phyloP scores from a whole-genome alignment of 2,797 vertebrate genomes.

The Cuculus canorus region DNA sequence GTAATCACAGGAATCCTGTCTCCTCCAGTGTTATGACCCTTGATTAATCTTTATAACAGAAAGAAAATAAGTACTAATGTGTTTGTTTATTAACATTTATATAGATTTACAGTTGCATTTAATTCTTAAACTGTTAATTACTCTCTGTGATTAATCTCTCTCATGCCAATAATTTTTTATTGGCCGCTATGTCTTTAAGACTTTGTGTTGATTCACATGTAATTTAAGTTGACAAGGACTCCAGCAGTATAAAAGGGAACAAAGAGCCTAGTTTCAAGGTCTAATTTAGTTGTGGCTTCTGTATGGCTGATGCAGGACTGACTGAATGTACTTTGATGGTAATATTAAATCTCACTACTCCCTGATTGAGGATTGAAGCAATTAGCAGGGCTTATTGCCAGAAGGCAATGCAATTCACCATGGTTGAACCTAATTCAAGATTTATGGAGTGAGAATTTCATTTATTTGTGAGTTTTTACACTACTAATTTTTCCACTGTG shows the following conservation, averaged over 20 bases:
- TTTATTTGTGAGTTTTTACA: constrained; percentile 25
- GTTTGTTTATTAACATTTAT: constrained; percentile 31
- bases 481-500: not conserved
- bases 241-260: constrained; percentile 8
- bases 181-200: not conserved
- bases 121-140: constrained; percentile 25
- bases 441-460: constrained; percentile 38
- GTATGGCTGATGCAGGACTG: constrained; percentile 18
- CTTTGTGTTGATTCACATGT: constrained; percentile 20
- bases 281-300: constrained; percentile 52
- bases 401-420: constrained; percentile 5
- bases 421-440: constrained; percentile 11
- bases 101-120: not conserved
- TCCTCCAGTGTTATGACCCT: not conserved
- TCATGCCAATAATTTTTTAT: constrained; percentile 30
- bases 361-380: constrained; percentile 40
- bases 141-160: constrained; percentile 24
- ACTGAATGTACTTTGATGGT: constrained; percentile 28
- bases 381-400: constrained; percentile 41
- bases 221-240: constrained; percentile 55
- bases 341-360: constrained; percentile 49
- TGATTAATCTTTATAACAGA: constrained; percentile 29
- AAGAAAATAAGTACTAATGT: constrained; percentile 14
- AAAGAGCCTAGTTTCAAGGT: constrained; percentile 43
- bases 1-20: not conserved